phyloP scores from a whole-genome alignment of 2,113 vertebrate species.

The Parus major region DNA sequence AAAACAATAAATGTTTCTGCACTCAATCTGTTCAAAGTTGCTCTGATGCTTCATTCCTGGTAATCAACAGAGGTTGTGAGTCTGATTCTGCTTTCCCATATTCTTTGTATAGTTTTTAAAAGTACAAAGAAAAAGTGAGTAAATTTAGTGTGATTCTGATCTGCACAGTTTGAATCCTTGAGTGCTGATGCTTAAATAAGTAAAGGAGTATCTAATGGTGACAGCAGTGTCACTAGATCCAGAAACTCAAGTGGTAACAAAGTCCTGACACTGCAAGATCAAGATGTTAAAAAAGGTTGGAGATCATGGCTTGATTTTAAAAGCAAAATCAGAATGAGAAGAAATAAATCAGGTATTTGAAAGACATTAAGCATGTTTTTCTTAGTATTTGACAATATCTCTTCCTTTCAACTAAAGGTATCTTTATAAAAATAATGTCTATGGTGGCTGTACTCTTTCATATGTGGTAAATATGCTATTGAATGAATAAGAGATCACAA shows the following conservation, averaged over 20 bases:
- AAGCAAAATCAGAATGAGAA: not conserved
- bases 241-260: not conserved
- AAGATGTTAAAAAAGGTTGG: not conserved
- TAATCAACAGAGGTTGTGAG: not conserved
- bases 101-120: not conserved
- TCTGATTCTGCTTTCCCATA: not conserved
- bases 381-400: not conserved
- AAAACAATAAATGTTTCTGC: not conserved
- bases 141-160: not conserved
- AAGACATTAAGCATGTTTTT: not conserved
- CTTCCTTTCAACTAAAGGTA: not conserved
- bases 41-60: not conserved
- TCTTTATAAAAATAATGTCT: not conserved
- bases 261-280: not conserved
- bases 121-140: accelerated
- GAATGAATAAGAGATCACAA: not conserved
- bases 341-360: not conserved
- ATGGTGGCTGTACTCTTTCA: not conserved
- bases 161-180: not conserved
- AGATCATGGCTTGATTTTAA: not conserved
- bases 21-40: not conserved
- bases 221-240: not conserved
- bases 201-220: not conserved
- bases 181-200: not conserved
- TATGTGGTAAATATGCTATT: not conserved